phyloP scores from a whole-genome alignment of 2,797 vertebrate species.

The Tympanoctomys barrerae region DNA sequence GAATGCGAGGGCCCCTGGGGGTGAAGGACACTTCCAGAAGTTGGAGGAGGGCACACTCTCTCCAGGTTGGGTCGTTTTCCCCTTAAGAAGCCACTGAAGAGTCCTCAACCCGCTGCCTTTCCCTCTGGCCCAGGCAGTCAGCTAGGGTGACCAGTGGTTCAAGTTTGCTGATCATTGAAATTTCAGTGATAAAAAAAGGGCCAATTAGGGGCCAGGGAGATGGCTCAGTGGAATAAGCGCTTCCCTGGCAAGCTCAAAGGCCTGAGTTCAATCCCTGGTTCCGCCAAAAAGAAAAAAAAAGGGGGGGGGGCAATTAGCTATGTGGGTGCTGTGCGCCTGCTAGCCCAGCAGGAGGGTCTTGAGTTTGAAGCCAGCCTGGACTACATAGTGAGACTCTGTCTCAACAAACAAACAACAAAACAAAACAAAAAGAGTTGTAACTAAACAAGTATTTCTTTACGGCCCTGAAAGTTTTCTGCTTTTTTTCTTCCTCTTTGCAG shows the following conservation, averaged over 20 bases:
- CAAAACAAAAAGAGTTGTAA: background rate
- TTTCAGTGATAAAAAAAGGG: background rate
- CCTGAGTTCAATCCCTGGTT: too few species aligned
- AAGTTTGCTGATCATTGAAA: background rate
- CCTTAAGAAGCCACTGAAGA: background rate
- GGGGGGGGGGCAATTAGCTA: too few species aligned
- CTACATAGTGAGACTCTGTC: background rate
- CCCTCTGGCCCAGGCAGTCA: background rate
- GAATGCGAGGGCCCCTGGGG: background rate
- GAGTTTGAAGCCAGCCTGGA: background rate
- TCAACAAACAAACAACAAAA: background rate
- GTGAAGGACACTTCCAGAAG: background rate
- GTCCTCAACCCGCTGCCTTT: background rate
- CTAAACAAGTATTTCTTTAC: background rate
- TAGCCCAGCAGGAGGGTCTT: background rate
- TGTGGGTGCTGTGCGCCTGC: background rate
- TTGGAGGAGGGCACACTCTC: background rate
- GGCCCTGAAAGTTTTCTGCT: background rate
- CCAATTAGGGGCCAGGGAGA: too few species aligned
- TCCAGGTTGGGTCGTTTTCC: background rate
- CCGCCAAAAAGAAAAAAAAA: too few species aligned
- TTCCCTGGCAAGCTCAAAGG: too few species aligned
- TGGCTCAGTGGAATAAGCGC: too few species aligned
- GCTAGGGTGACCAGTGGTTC: background rate
- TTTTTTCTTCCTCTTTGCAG: background rate